Base-by-base conservation (phyloP, 2,888 invertebrate genomes). In the Papilio elwesi region DNA sequence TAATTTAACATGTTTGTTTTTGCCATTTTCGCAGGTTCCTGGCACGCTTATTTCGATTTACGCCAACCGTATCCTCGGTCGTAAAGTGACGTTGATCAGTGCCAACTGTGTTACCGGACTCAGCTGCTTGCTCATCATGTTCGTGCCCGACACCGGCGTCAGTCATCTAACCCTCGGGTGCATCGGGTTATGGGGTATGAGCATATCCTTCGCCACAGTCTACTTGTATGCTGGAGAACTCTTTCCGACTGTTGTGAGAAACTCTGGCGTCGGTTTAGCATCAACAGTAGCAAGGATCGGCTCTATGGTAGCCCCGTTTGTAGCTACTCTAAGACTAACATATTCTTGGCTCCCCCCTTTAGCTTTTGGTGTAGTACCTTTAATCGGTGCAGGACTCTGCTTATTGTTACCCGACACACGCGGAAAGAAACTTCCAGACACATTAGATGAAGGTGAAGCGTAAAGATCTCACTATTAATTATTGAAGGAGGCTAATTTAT, bases 221-320 rank as follows among this genome's bases (percentile, higher is more conserved):
- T 98, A 98, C 85, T 94, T 98, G 15, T 98, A 97, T 86, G 97
- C 97, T 0, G 97, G 97, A 0, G 98, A 98, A 89, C 87, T 98
- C 13, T 98, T 98, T 85, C 98, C 98, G 0, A 98, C 98, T 0
- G 96, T 98, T 2, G 96, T 98, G 0, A 94, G 98, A 48, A 98
- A 98, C 83, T 96, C 97, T 55, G 98, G 97, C 0, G 96, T 98
- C 71, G 98, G 98, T 0, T 93, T 97, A 5, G 96, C 97, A 47
- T 98, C 98, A 0, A 97, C 97, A 92, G 95, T 96, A 74, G 98
- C 98, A 0, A 95, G 98, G 80, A 90, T 98, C 73, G 98, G 98
- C 9, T 97, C 98, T 0, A 97, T 98, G 94, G 79, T 96, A 6
- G 97, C 98, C 0, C 98, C 98, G 0, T 97, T 97, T 80, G 95